Evolutionary conservation across 1,140 invertebrate species (phyloP), one percentile per base, ranked within the genome.

Genomic region (Eubasilissa regina): DNA sequence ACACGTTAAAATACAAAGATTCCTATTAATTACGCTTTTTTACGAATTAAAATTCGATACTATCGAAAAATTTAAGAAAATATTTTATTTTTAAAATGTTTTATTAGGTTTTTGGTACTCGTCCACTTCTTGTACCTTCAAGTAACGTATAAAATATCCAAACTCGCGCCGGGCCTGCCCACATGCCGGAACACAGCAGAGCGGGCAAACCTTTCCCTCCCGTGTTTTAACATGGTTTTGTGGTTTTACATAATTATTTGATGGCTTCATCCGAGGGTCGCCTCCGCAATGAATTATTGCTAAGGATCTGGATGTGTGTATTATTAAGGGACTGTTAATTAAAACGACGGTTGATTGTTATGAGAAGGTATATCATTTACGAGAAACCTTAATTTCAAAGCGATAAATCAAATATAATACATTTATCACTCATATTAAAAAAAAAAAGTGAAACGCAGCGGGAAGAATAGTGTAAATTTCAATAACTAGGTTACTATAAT

Each of bases 231-330:
- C 81, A 82, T 82, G 75, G 17, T 79, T 82, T 82, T 77, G 77
- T 82, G 80, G 80, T 77, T 82, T 82, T 77, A 82, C 81, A 82
- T 82, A 79, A 82, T 82, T 81, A 79, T 77, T 82, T 82, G 81
- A 82, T 82, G 81, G 78, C 81, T 82, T 66, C 70, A 82, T 82
- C 70, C 25, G 77, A 76, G 80, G 80, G 77, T 75, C 51, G 17
- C 45, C 48, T 51, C 55, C 15, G 25, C 21, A 10, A 79, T 79
- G 80, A 77, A 35, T 79, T 82, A 82, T 77, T 15, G 58, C 44
- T 13, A 35, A 35, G 43, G 77, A 10, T 43, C 17, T 19, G 56
- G 19, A 70, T 55, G 55, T 75, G 43, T 75, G 19, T 58, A 19
- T 75, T 73, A 75, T 75, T 56, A 60, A 35, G 35, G 73, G 21